These are phyloP conservation scores for Gorsachius goisagi DNA, from an alignment of 2,113 vertebrate species.

Conservation along the genomic window DNA sequence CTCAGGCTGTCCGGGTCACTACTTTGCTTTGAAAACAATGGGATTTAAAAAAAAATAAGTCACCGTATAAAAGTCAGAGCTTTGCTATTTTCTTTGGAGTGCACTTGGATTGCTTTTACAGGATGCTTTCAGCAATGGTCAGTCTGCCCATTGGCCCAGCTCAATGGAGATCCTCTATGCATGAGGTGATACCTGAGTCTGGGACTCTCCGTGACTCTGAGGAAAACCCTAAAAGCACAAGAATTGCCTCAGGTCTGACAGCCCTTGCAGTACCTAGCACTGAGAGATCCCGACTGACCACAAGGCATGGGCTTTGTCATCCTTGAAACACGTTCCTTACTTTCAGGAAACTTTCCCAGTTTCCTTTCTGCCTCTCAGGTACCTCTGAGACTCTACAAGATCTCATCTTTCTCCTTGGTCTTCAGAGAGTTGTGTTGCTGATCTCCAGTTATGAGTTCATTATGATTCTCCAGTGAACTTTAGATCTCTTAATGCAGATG, in stretches of 20 bases:
- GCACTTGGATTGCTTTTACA: not conserved
- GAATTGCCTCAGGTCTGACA: not conserved
- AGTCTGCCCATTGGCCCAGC: not conserved
- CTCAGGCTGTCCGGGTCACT: not conserved
- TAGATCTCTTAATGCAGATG: not conserved
- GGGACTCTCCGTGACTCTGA: not conserved
- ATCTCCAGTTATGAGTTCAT: not conserved
- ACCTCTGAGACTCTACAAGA: not conserved
- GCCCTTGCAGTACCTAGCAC: not conserved
- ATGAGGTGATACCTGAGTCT: not conserved
- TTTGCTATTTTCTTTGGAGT: not conserved
- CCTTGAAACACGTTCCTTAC: not conserved
- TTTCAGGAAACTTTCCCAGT: not conserved
- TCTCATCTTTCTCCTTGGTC: not conserved
- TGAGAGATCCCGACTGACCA: not conserved
- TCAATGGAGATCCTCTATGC: accelerated
- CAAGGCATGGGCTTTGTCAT: too few species aligned
- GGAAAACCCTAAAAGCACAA: not conserved
- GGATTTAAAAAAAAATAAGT: not conserved
- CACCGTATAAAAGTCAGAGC: not conserved
- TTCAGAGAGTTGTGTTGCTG: not conserved
- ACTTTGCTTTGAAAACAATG: not conserved
- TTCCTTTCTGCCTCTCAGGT: not conserved
- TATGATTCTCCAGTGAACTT: not conserved
- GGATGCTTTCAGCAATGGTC: not conserved